Conservation (phyloP, 2,113 vertebrate genomes). For the Lethenteron camtschaticum region DNA sequence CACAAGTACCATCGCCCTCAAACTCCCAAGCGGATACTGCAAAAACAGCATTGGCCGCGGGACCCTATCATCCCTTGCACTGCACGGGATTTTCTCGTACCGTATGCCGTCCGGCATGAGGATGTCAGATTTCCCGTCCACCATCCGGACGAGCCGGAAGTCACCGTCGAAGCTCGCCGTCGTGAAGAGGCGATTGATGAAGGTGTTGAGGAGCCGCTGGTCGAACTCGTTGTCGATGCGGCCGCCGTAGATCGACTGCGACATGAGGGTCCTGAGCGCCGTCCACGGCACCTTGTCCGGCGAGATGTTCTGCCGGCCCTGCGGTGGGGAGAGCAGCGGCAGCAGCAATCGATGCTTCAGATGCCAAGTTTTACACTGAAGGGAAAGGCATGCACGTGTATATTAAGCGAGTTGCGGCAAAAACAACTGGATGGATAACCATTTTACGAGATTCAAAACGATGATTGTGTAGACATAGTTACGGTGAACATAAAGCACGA, state of each 20-base stretch:
- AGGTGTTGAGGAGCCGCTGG: constrained; percentile 4
- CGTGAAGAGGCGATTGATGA: not conserved
- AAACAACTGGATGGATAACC: too few relatives aligned
- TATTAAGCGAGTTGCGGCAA: too few relatives aligned
- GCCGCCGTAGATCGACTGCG: constrained; percentile 3
- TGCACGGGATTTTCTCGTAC: constrained; percentile 18
- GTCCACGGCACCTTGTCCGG: constrained; percentile 4
- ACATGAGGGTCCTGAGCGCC: constrained; percentile 5
- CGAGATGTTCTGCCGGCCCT: not conserved
- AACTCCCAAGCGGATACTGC: too few relatives aligned
- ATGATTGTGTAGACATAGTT: too few relatives aligned
- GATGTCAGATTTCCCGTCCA: constrained; percentile 55
- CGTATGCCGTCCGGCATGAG: constrained; percentile 96
- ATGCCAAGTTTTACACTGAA: too few relatives aligned
- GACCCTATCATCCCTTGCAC: too few relatives aligned
- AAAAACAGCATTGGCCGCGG: too few relatives aligned
- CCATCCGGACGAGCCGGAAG: constrained; percentile 3
- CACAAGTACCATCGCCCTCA: too few relatives aligned
- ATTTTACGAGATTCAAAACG: too few relatives aligned
- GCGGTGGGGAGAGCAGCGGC: not conserved
- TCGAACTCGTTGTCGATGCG: constrained; percentile 1
- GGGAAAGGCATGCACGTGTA: too few relatives aligned
- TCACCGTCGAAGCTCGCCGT: not conserved
- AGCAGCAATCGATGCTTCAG: too few relatives aligned
- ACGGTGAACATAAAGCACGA: too few relatives aligned